Conservation (phyloP, 2,797 vertebrate species). For the Limnodromus scolopaceus region DNA sequence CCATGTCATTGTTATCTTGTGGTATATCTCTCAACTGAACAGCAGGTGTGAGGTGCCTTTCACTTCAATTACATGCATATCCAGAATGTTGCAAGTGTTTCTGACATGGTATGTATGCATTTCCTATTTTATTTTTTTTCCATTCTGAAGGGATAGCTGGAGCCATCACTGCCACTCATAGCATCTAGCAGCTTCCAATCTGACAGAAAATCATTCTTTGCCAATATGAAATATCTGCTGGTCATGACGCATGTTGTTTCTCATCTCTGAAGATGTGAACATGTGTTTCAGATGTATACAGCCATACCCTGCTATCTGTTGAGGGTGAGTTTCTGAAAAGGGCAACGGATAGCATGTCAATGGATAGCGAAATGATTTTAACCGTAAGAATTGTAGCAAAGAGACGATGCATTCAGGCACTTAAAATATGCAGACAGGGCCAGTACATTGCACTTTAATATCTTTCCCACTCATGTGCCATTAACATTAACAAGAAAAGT, state of each 20-base stretch:
- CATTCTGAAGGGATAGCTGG: neutral
- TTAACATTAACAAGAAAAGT: neutral
- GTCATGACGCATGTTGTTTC: neutral
- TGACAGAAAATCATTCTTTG: constrained; percentile 22
- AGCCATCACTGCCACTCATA: neutral
- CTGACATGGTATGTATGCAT: neutral
- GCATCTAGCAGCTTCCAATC: neutral
- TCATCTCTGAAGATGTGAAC: neutral
- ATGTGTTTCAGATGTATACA: neutral
- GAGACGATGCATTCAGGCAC: neutral
- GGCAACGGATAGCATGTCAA: neutral
- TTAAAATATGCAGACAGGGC: neutral
- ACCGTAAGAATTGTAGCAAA: neutral
- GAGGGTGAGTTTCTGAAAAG: neutral
- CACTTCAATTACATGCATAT: neutral
- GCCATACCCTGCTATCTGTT: neutral
- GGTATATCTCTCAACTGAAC: neutral
- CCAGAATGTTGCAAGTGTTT: neutral
- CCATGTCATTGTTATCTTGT: neutral
- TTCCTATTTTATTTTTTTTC: neutral
- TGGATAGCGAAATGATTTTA: neutral
- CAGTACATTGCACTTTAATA: neutral
- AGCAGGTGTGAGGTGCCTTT: neutral
- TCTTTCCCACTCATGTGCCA: neutral
- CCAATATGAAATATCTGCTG: neutral